Evolutionary conservation across 2,113 vertebrate genomes (phyloP).

Genomic region (Macrotis lagotis): DNA sequence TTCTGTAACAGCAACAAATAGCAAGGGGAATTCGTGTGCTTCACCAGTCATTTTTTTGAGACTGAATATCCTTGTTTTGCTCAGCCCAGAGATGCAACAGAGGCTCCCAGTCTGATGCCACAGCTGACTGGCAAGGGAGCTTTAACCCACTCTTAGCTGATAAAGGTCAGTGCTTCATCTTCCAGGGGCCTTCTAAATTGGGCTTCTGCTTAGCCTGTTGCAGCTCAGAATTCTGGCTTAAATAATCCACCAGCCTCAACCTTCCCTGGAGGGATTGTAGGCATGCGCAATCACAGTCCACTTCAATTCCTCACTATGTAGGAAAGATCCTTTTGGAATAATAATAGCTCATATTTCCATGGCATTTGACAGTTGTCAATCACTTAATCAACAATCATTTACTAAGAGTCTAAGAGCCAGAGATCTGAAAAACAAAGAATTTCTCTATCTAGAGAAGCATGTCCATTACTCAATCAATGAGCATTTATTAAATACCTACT

Average conservation of each 20-base stretch:
- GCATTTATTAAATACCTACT: not conserved
- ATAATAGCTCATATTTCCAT: not conserved
- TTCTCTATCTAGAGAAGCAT: not conserved
- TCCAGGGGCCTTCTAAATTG: not conserved
- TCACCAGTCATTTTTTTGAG: conserved; percentile 34
- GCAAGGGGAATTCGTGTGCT: conserved; percentile 2
- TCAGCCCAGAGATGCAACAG: not conserved
- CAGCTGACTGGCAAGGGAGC: no score
- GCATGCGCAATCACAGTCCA: not conserved
- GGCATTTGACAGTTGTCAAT: not conserved
- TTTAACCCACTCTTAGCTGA: not conserved
- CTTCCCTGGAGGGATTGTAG: not conserved
- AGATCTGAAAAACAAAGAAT: not conserved
- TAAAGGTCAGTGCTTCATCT: not conserved
- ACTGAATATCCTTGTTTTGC: not conserved
- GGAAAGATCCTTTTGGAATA: not conserved
- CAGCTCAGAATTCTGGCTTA: not conserved
- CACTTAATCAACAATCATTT: not conserved
- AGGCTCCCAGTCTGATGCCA: not conserved
- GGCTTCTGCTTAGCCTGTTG: not conserved
- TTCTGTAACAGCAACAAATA: conserved; percentile 56
- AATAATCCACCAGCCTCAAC: not conserved
- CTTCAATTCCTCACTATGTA: not conserved
- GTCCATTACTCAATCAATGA: not conserved
- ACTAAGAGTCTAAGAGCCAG: not conserved